Conservation (phyloP, 1,140 invertebrate genomes). For the Heliconius hewitsoni region DNA sequence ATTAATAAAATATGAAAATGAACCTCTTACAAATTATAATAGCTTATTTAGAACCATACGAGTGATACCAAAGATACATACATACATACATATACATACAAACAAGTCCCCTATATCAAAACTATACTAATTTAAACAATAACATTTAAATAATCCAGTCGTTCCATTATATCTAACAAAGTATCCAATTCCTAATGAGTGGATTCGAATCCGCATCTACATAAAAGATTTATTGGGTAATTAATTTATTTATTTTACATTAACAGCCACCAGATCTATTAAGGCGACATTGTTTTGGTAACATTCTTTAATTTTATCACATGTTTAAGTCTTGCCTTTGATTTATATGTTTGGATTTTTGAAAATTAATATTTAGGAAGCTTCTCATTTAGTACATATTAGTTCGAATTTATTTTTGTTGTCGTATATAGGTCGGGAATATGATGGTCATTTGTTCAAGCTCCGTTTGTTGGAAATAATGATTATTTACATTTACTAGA, state of each 20-base stretch:
- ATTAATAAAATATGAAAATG: neutral
- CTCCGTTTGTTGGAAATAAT: no score
- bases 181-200: conserved; percentile 40
- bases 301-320: conserved; percentile 38
- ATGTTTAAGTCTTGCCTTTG: conserved; percentile 29
- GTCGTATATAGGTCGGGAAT: no score
- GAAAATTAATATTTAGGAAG: neutral
- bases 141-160: conserved; percentile 41
- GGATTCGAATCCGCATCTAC: conserved; percentile 44
- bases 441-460: no score
- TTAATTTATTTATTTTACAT: conserved; percentile 58
- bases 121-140: conserved; percentile 37
- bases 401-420: no score
- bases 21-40: conserved; percentile 2
- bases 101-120: neutral
- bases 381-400: neutral
- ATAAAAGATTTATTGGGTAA: conserved; percentile 51
- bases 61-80: conserved; percentile 1
- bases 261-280: conserved; percentile 42
- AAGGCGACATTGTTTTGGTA: conserved; percentile 39
- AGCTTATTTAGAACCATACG: neutral
- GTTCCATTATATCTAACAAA: conserved; percentile 40
- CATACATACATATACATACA: neutral
- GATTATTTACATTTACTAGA: no score
- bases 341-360: conserved; percentile 16